Percentiles rank a stretch among this genome's conserved stretches.
Evolutionary conservation across 2,888 invertebrate genomes (phyloP).

Genomic region (Acholoe squamosa): DNA sequence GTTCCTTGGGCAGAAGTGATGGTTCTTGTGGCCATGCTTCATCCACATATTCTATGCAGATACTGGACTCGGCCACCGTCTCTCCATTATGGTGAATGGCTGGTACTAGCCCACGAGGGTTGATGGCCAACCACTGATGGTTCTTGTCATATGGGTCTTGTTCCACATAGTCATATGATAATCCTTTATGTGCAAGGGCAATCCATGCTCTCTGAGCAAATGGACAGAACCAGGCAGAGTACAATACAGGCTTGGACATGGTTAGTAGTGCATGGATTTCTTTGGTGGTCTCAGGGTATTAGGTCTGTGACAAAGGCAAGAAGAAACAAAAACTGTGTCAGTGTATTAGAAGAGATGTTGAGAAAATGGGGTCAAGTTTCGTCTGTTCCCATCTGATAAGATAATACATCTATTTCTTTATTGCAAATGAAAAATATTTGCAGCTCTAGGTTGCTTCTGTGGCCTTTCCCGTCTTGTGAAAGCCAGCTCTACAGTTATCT

Average conservation of each 20-base stretch:
- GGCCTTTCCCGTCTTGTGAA: too few relatives aligned
- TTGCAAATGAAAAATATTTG: too few relatives aligned
- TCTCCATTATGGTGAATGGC: constrained; percentile 71
- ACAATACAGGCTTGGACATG: constrained; percentile 67
- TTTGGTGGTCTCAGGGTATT: too few relatives aligned
- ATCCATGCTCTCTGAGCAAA: constrained; percentile 77
- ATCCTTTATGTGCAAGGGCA: constrained; percentile 73
- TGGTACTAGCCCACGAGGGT: constrained; percentile 76
- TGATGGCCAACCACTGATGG: constrained; percentile 73
- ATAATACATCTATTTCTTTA: too few relatives aligned
- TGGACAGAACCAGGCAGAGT: constrained; percentile 76
- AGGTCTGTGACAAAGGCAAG: too few relatives aligned
- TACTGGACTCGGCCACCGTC: constrained; percentile 73
- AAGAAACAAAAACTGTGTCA: too few relatives aligned
- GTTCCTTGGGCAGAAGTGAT: constrained; percentile 72
- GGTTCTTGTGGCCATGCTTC: constrained; percentile 71
- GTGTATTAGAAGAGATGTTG: too few relatives aligned
- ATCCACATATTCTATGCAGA: constrained; percentile 76
- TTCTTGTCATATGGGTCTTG: constrained; percentile 76
- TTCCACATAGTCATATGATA: constrained; percentile 74
- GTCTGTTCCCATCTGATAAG: too few relatives aligned
- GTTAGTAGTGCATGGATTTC: not conserved
- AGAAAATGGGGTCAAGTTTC: too few relatives aligned
- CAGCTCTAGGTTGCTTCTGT: too few relatives aligned
- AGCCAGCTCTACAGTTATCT: too few relatives aligned